A percentile compares a stretch with the other conserved stretches of the same genome.
phyloP scores from a whole-genome alignment of 2,888 invertebrate species.

The Cephus pygmeus region DNA sequence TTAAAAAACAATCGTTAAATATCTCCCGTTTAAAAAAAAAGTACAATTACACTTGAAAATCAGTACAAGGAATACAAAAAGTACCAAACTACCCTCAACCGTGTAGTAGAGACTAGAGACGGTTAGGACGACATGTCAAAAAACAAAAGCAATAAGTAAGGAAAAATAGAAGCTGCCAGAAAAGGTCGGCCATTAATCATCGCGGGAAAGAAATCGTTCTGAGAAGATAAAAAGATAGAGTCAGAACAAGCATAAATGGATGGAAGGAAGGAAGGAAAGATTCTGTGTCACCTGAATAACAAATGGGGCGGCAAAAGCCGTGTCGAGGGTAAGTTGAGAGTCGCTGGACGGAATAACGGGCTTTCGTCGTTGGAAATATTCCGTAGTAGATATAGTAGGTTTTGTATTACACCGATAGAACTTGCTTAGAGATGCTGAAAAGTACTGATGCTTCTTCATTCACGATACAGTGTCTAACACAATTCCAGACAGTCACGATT shows the following conservation, averaged over 20 bases:
- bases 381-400: not conserved
- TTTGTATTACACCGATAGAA: not conserved
- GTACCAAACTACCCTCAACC: not conserved
- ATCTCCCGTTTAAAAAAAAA: not conserved
- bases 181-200: not conserved
- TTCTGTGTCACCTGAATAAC: slow-evolving; percentile 7
- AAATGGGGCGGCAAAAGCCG: not conserved
- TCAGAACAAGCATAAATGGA: not conserved
- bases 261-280: not conserved
- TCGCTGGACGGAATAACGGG: not conserved
- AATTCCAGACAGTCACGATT: not conserved
- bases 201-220: not conserved
- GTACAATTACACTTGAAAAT: not conserved
- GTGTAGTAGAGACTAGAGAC: not conserved
- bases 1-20: not conserved
- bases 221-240: not conserved
- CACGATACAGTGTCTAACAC: not conserved
- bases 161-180: not conserved
- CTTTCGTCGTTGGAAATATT: not conserved
- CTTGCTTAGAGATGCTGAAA: not conserved
- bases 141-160: not conserved
- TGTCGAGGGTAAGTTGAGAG: not conserved
- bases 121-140: not conserved
- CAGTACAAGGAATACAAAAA: not conserved
- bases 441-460: not conserved